These are phyloP conservation scores for Eclectus roratus DNA, from an alignment of 2,113 vertebrate genomes.

Conservation along the genomic window DNA sequence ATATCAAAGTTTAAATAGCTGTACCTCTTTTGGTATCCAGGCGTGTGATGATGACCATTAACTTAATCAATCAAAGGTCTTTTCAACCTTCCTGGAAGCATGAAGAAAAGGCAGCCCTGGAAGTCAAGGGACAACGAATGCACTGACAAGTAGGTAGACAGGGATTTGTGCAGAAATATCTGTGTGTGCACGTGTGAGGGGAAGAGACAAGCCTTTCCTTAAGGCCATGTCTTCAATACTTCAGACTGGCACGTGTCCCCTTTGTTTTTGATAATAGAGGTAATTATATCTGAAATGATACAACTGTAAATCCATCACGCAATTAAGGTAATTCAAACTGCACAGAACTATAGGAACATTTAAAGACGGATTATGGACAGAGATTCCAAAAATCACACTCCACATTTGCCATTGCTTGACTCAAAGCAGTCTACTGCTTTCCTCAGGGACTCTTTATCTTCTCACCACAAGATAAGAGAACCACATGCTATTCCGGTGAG, in stretches of 20 bases:
- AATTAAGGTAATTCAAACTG: constrained; percentile 58
- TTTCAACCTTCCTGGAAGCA: neutral
- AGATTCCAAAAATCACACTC: constrained; percentile 23
- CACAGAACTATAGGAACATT: constrained; percentile 55
- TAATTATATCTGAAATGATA: constrained; percentile 79
- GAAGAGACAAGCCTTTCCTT: constrained; percentile 39
- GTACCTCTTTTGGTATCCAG: neutral
- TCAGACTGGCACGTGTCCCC: constrained; percentile 72
- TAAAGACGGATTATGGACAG: constrained; percentile 52
- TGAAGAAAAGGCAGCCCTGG: neutral
- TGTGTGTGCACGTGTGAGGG: neutral
- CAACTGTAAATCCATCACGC: constrained; percentile 60
- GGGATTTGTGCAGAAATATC: neutral
- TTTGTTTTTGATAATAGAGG: constrained; percentile 77
- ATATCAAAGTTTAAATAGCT: neutral
- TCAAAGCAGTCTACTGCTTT: neutral
- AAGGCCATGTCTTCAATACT: constrained; percentile 75
- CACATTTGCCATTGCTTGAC: neutral
- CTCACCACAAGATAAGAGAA: neutral
- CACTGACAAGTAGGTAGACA: neutral
- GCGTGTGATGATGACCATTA: neutral
- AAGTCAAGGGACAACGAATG: neutral
- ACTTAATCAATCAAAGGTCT: neutral
- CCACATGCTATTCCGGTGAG: neutral
- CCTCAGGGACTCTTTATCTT: neutral